Evolutionary conservation across 2,113 vertebrate species (phyloP).

Genomic region (Edolisoma coerulescens): DNA sequence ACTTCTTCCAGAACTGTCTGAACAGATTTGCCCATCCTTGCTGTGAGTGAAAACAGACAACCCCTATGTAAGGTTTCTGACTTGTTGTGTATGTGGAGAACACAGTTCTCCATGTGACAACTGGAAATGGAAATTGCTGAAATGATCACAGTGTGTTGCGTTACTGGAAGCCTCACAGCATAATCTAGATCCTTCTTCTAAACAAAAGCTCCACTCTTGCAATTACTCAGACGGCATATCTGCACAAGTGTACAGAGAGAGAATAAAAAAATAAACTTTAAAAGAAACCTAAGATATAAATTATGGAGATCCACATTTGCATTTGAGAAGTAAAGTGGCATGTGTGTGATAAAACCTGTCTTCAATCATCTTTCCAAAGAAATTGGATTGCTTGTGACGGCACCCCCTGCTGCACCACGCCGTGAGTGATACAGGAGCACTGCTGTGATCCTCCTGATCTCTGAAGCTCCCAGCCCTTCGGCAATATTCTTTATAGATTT

Average conservation of each 20-base stretch:
- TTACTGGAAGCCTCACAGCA: neutral
- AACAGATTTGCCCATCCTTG: neutral
- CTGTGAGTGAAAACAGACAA: neutral
- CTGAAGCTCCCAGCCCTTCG: neutral
- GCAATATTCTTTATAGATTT: neutral
- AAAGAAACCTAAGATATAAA: neutral
- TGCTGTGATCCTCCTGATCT: neutral
- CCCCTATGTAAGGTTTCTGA: neutral
- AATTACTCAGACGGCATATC: neutral
- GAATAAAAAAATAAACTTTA: conserved; percentile 11
- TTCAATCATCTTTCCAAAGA: neutral
- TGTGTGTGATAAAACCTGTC: neutral
- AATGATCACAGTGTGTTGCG: neutral
- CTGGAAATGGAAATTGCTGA: neutral
- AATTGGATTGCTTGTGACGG: neutral
- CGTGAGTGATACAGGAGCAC: neutral
- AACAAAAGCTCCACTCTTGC: neutral
- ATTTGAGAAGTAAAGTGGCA: neutral
- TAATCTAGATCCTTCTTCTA: neutral
- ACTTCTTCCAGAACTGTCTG: neutral
- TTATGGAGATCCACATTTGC: conserved; percentile 19
- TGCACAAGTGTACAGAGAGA: neutral
- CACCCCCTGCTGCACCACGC: neutral
- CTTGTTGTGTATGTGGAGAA: neutral
- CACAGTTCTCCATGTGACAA: neutral